These are phyloP conservation scores for Peromyscus polionotus DNA, from an alignment of 2,113 vertebrate genomes.

Conservation along the genomic window DNA sequence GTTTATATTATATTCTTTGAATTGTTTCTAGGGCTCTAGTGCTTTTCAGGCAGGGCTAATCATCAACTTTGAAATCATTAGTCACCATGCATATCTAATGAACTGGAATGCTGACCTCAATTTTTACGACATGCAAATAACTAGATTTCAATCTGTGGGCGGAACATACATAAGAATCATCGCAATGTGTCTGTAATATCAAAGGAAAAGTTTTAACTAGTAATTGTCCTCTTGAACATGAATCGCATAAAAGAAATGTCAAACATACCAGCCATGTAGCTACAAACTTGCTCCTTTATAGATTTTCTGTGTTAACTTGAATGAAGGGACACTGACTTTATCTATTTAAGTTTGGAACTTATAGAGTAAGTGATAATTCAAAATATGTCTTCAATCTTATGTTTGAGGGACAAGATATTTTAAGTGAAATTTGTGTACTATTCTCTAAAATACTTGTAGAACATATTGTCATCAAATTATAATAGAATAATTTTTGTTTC, in stretches of 20 bases:
- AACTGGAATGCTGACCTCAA: neutral
- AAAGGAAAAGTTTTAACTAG: neutral
- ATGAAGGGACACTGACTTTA: neutral
- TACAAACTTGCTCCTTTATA: constrained; percentile 32
- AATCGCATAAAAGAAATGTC: constrained; percentile 41
- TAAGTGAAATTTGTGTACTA: neutral
- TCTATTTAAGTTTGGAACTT: neutral
- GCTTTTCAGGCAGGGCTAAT: constrained; percentile 55
- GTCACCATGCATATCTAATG: constrained; percentile 52
- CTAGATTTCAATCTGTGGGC: constrained; percentile 4
- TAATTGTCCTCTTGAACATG: constrained; percentile 32
- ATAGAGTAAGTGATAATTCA: neutral
- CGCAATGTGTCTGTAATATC: neutral
- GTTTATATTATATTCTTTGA: constrained; percentile 65
- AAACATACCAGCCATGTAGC: neutral
- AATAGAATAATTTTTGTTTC: neutral
- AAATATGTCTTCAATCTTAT: neutral
- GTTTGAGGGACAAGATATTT: neutral
- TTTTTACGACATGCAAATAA: neutral
- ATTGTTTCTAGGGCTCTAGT: constrained; percentile 13
- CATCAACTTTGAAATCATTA: constrained; percentile 57
- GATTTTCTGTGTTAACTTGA: neutral
- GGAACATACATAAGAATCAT: neutral
- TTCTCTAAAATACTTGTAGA: neutral
- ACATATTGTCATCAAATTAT: neutral